These are phyloP conservation scores for Agapostemon virescens DNA, from an alignment of 2,888 invertebrate species.

Conservation along the genomic window DNA sequence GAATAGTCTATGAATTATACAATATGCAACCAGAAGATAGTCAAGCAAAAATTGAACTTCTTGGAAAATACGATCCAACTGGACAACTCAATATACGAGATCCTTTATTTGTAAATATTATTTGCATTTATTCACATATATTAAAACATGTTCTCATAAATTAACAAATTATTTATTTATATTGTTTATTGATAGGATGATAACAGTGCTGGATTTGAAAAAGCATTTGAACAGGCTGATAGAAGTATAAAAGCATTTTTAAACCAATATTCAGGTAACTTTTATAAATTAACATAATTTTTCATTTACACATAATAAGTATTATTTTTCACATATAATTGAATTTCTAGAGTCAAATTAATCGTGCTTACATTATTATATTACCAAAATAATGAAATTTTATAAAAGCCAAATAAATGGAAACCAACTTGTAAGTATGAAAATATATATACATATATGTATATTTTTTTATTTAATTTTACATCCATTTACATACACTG, in stretches of 20 bases:
- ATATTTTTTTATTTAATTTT: conserved; percentile 80
- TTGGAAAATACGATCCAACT: conserved; percentile 92
- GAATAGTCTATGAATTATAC: conserved; percentile 88
- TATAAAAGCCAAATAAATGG: background rate
- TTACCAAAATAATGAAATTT: background rate
- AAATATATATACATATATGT: background rate
- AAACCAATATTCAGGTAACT: conserved; percentile 70
- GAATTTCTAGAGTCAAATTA: background rate
- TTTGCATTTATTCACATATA: conserved; percentile 9
- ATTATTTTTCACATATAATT: background rate
- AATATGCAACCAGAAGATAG: conserved; percentile 84
- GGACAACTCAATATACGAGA: conserved; percentile 91
- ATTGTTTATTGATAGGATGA: conserved; percentile 82
- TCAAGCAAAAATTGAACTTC: conserved; percentile 88
- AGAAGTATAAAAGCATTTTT: conserved; percentile 86
- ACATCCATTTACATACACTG: conserved; percentile 89
- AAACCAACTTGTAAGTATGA: conserved; percentile 13
- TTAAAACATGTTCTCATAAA: conserved; percentile 23
- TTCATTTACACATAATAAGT: background rate
- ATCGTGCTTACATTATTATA: background rate
- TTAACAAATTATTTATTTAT: conserved; percentile 7
- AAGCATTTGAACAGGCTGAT: conserved; percentile 88
- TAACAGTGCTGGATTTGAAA: conserved; percentile 87
- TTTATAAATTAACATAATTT: background rate
- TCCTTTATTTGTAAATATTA: conserved; percentile 91